A percentile compares a stretch with the other conserved stretches of the same genome.
phyloP scores from a whole-genome alignment of 2,113 vertebrate genomes.

The Meles meles region DNA sequence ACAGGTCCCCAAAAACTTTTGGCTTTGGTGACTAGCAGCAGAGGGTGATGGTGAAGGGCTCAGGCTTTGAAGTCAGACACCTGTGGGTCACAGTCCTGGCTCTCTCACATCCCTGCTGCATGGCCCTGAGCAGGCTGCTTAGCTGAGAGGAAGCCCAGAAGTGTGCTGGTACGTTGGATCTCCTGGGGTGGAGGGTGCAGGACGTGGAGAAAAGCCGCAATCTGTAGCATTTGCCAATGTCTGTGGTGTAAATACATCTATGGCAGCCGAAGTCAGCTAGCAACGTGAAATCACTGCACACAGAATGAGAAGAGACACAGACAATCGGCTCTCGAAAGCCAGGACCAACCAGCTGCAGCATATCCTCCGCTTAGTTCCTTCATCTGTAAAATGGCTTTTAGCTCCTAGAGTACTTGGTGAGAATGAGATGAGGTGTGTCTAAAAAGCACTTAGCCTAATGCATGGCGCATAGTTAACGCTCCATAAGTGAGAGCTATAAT shows the following conservation, averaged over 20 bases:
- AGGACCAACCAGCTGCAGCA: not conserved
- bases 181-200: not conserved
- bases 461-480: not conserved
- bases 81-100: not conserved
- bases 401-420: not conserved
- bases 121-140: not conserved
- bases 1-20: not conserved
- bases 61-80: not conserved
- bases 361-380: not conserved
- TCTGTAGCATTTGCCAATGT: not conserved
- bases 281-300: not conserved
- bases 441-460: not conserved
- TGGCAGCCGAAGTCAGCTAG: not conserved
- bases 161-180: not conserved
- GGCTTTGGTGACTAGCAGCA: not conserved
- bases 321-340: not conserved
- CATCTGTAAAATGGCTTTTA: not conserved
- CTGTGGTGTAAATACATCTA: not conserved
- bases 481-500: not conserved
- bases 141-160: not conserved
- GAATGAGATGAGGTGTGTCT: not conserved
- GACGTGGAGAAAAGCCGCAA: not conserved
- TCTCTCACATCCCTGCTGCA: not conserved
- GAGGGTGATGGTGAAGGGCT: not conserved
- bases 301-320: not conserved